These are phyloP conservation scores for Rhabdomys dilectus DNA, from an alignment of 2,113 vertebrate genomes.

Conservation along the genomic window DNA sequence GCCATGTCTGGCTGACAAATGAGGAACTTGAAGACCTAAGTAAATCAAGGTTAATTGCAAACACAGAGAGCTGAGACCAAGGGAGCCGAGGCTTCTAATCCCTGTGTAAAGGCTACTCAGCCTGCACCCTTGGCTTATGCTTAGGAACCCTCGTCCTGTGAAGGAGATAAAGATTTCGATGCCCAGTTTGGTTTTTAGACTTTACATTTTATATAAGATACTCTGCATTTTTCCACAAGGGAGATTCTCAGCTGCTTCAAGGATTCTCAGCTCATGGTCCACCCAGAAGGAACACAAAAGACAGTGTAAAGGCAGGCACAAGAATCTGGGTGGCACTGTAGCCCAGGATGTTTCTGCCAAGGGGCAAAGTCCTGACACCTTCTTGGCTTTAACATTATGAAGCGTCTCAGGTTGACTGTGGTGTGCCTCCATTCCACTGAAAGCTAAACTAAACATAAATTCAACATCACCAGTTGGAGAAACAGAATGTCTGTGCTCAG, in stretches of 20 bases:
- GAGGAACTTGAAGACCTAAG: background rate
- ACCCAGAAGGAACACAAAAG: constrained; percentile 39
- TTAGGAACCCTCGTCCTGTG: background rate
- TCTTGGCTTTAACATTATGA: background rate
- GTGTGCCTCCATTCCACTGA: background rate
- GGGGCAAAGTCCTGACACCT: background rate
- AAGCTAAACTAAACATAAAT: background rate
- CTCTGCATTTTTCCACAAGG: background rate
- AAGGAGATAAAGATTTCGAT: background rate
- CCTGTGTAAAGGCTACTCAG: background rate
- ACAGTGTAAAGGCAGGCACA: background rate
- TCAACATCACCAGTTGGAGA: background rate
- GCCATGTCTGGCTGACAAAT: background rate
- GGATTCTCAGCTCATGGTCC: background rate
- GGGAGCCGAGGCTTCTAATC: background rate
- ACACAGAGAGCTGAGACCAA: background rate
- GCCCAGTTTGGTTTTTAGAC: background rate
- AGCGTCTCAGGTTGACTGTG: background rate
- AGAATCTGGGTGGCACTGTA: background rate
- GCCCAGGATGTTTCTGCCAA: constrained; percentile 20
- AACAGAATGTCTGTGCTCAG: background rate
- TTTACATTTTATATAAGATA: background rate
- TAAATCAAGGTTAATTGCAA: background rate
- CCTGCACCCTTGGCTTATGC: background rate
- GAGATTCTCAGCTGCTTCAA: background rate